Percentiles rank a stretch among this genome's conserved stretches.
phyloP scores from a whole-genome alignment of 2,113 vertebrate genomes.

The human region GRCh38 chr13:76570001-76570500 shows the following conservation, averaged over 20 bases:
- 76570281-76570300: neutral
- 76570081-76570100: neutral
- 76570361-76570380: neutral
- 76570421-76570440: neutral
- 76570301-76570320: neutral
- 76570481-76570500: neutral
- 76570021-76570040: neutral
- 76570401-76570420: neutral
- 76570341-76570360: neutral
- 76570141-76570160: neutral
- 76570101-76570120: neutral
- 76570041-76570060: neutral
- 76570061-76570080: neutral
- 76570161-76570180: neutral
- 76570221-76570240: neutral
- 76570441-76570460: neutral
- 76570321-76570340: neutral
- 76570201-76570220: neutral
- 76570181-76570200: neutral
- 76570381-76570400: neutral
- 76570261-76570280: neutral
- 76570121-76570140: neutral
- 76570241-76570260: neutral
- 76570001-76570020: neutral
- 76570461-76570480: neutral